Evolutionary conservation across 2,797 vertebrate genomes (phyloP).

Genomic region (Xyrichtys novacula): DNA sequence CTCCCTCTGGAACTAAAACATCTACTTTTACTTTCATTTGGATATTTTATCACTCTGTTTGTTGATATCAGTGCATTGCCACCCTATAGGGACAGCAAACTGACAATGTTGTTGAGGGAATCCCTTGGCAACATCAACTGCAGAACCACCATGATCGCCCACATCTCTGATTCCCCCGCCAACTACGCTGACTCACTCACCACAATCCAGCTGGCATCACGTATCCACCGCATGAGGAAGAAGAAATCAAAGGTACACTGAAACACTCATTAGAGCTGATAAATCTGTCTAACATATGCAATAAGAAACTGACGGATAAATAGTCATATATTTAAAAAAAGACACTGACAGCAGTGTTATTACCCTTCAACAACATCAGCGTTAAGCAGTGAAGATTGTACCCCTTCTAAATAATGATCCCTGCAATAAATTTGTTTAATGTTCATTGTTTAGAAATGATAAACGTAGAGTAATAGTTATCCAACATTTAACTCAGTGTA

Average conservation of each 20-base stretch:
- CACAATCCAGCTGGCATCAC: constrained; percentile 97
- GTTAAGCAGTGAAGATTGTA: constrained; percentile 26
- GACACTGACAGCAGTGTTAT: constrained; percentile 7
- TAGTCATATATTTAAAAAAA: constrained; percentile 7
- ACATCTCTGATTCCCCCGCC: constrained; percentile 93
- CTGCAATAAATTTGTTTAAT: constrained; percentile 27
- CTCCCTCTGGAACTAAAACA: constrained; percentile 16
- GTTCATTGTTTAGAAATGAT: constrained; percentile 34
- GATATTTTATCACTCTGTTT: constrained; percentile 41
- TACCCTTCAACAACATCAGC: constrained; percentile 1
- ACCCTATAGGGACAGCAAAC: constrained; percentile 93
- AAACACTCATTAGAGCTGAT: constrained; percentile 27
- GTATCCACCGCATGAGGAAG: constrained; percentile 96
- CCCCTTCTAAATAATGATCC: constrained; percentile 32
- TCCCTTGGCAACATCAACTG: constrained; percentile 96
- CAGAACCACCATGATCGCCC: constrained; percentile 97
- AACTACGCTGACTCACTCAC: constrained; percentile 94
- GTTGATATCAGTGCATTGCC: constrained; percentile 51
- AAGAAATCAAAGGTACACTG: constrained; percentile 93
- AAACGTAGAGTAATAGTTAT: constrained; percentile 31
- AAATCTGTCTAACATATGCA: constrained; percentile 35
- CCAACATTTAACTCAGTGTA: constrained; percentile 34
- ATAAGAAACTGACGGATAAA: constrained; percentile 8
- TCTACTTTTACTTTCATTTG: constrained; percentile 19
- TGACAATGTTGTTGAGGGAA: constrained; percentile 96